A percentile compares a stretch with the other conserved stretches of the same genome.
Conservation (phyloP, 2,888 invertebrate species). For the Tyria jacobaeae region DNA sequence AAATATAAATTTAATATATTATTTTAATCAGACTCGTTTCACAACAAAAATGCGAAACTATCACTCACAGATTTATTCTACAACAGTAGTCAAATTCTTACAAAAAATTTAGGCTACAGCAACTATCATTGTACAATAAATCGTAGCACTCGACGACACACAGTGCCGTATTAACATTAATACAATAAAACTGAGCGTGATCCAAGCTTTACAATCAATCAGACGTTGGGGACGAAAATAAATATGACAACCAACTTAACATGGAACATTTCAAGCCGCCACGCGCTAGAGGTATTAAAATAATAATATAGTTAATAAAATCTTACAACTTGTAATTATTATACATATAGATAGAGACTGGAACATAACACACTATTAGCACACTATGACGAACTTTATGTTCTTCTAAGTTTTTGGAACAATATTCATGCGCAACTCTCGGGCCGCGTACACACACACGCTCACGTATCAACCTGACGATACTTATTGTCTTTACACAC, state of each 20-base stretch:
- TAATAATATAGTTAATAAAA: constrained; percentile 34
- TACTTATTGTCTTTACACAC: constrained; percentile 72
- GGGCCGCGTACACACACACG: constrained; percentile 42
- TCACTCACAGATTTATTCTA: constrained; percentile 66
- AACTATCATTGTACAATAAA: constrained; percentile 69
- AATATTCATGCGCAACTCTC: constrained; percentile 42
- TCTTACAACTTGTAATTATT: constrained; percentile 44
- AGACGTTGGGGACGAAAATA: constrained; percentile 35
- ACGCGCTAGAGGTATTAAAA: constrained; percentile 43
- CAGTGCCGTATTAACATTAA: constrained; percentile 62
- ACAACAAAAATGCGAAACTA: constrained; percentile 80
- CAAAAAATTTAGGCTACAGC: constrained; percentile 62
- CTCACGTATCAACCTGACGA: constrained; percentile 63
- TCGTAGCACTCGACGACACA: constrained; percentile 60
- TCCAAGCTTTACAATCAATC: constrained; percentile 46
- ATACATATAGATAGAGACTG: constrained; percentile 41
- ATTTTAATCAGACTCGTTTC: constrained; percentile 85
- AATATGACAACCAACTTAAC: constrained; percentile 34
- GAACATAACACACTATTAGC: constrained; percentile 50
- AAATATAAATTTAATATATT: constrained; percentile 69
- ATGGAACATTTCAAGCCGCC: constrained; percentile 73
- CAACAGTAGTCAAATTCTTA: constrained; percentile 66
- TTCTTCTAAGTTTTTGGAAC: constrained; percentile 42
- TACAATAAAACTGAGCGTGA: constrained; percentile 57
- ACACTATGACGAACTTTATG: constrained; percentile 46